phyloP scores from a whole-genome alignment of 2,797 vertebrate genomes.

The Acrossocheilus wenchowensis region DNA sequence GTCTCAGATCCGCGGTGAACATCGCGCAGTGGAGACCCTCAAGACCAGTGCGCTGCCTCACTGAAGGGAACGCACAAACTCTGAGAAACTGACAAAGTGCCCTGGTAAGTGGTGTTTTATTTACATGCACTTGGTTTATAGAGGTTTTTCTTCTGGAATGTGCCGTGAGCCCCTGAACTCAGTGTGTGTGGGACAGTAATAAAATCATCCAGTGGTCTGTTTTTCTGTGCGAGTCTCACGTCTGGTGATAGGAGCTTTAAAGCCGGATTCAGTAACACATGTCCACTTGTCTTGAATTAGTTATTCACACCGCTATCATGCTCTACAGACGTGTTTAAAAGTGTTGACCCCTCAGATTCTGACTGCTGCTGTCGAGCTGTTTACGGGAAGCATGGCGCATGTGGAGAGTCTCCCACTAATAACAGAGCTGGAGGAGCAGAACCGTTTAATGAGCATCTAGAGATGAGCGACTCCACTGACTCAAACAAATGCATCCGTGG shows the following conservation, averaged over 20 bases:
- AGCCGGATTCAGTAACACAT: neutral
- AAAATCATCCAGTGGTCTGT: neutral
- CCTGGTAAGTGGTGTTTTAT: neutral
- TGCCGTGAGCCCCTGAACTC: neutral
- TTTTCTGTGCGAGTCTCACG: neutral
- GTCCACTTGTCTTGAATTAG: neutral
- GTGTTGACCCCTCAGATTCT: neutral
- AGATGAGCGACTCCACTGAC: conserved; percentile 34
- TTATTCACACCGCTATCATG: neutral
- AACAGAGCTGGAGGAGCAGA: conserved; percentile 37
- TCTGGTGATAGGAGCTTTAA: neutral
- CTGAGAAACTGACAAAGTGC: neutral
- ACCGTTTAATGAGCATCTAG: conserved; percentile 13
- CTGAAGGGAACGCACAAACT: neutral
- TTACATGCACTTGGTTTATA: neutral
- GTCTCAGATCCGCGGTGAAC: conserved; percentile 56
- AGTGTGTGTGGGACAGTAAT: neutral
- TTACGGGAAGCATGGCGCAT: conserved; percentile 1
- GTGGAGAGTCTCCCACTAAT: conserved; percentile 41
- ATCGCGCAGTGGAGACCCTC: neutral
- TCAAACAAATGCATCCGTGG: conserved; percentile 4
- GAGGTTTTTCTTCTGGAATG: neutral
- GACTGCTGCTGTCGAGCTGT: conserved; percentile 15
- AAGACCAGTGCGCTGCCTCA: neutral
- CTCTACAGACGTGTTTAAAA: neutral